Conservation (phyloP, 2,888 invertebrate genomes). For the Drosophila longiperda region DNA sequence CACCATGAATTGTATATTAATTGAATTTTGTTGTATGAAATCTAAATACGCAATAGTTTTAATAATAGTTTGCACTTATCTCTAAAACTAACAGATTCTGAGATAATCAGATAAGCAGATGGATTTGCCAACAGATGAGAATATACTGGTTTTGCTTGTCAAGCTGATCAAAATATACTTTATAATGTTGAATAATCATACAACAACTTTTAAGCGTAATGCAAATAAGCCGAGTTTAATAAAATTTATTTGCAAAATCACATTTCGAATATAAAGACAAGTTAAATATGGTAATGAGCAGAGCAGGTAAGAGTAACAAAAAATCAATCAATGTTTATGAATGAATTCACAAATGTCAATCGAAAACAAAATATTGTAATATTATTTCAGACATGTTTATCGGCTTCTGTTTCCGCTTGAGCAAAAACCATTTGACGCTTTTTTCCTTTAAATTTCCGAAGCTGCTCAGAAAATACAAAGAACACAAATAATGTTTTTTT, state of each 20-base stretch:
- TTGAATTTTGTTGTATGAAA: neutral
- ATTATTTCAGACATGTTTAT: neutral
- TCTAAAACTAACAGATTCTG: neutral
- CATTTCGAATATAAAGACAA: neutral
- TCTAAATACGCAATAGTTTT: neutral
- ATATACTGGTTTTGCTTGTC: neutral
- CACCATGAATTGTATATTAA: neutral
- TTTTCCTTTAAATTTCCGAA: constrained; percentile 11
- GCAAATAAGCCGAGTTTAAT: neutral
- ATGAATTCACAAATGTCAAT: neutral
- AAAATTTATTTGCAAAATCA: neutral
- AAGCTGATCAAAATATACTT: neutral
- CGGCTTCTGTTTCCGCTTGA: constrained; percentile 4
- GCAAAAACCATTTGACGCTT: neutral
- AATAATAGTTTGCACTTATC: neutral
- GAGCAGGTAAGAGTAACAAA: neutral
- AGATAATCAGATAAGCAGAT: neutral
- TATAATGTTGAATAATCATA: neutral
- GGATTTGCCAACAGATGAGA: neutral
- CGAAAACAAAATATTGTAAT: neutral
- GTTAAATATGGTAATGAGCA: neutral
- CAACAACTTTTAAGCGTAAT: neutral
- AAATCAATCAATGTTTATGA: neutral
- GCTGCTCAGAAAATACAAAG: neutral
- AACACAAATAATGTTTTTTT: neutral